Conservation (phyloP, 2,888 invertebrate genomes). For the Amphimallon solstitiale region DNA sequence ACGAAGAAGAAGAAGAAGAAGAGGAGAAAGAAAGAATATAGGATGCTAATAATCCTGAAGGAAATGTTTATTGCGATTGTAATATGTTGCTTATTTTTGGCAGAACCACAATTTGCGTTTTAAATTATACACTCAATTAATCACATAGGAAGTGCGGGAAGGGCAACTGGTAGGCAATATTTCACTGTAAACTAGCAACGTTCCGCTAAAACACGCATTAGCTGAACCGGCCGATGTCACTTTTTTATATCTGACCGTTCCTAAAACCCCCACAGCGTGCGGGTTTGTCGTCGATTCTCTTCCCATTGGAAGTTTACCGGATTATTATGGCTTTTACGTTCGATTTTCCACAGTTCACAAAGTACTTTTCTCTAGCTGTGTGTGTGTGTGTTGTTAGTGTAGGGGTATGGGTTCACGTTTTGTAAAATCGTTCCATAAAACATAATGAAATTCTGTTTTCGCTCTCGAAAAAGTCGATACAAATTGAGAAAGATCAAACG, state of each 20-base stretch:
- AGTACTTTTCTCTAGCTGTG: background rate
- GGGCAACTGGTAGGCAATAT: conserved; percentile 49
- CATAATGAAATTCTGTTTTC: conserved; percentile 38
- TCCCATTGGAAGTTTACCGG: conserved; percentile 35
- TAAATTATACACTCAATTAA: conserved; percentile 51
- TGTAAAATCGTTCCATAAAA: conserved; percentile 28
- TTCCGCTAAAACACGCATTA: conserved; percentile 48
- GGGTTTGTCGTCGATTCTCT: conserved; percentile 18
- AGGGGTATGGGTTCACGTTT: background rate
- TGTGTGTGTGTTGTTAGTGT: background rate
- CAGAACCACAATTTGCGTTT: conserved; percentile 46
- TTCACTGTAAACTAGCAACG: conserved; percentile 43
- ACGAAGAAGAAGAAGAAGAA: too few relatives aligned
- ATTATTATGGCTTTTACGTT: conserved; percentile 40
- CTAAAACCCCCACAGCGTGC: conserved; percentile 36
- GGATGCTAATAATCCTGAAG: too few relatives aligned
- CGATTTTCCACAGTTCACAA: conserved; percentile 17
- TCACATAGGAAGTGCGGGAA: conserved; percentile 35
- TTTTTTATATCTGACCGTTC: conserved; percentile 38
- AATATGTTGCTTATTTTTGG: background rate
- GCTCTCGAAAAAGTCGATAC: conserved; percentile 33
- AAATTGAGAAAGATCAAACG: conserved; percentile 37
- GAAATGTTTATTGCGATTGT: background rate
- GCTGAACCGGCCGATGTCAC: conserved; percentile 40
- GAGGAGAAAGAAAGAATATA: too few relatives aligned